Percentiles rank a stretch among this genome's conserved stretches.
These are phyloP conservation scores for Triplophysa tibetana DNA, from an alignment of 2,113 vertebrate genomes.

Conservation along the genomic window DNA sequence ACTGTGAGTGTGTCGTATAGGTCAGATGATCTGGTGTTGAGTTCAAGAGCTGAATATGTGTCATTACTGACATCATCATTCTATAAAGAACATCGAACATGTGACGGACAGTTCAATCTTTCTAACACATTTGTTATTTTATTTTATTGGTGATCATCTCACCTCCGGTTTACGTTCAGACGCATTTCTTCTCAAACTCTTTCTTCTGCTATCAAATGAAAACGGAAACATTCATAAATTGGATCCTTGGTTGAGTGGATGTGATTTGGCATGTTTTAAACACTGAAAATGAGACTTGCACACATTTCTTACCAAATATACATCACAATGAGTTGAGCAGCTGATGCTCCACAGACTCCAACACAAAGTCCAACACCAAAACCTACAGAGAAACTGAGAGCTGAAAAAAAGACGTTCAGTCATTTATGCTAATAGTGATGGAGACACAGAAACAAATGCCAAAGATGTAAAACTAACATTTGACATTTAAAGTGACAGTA, in stretches of 20 bases:
- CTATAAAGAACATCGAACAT: background rate
- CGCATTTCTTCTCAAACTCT: no score
- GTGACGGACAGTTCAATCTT: background rate
- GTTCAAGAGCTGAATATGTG: background rate
- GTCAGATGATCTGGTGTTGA: background rate
- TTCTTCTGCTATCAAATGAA: background rate
- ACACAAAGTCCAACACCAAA: background rate
- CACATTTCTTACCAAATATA: background rate
- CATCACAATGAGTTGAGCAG: background rate
- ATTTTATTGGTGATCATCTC: no score
- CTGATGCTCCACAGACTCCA: background rate
- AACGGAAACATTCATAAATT: background rate
- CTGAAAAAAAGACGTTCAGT: no score
- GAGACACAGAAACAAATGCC: no score
- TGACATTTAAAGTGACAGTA: no score
- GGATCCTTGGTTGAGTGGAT: no score
- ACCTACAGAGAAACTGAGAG: background rate
- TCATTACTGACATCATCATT: background rate
- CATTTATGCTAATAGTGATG: no score
- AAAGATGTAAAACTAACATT: no score
- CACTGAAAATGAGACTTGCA: background rate
- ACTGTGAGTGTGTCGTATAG: background rate
- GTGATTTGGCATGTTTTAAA: no score
- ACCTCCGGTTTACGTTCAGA: background rate
- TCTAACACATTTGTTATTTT: background rate